Evolutionary conservation across 1,140 invertebrate genomes (phyloP).

Genomic region (Drosophila chauvacae): DNA sequence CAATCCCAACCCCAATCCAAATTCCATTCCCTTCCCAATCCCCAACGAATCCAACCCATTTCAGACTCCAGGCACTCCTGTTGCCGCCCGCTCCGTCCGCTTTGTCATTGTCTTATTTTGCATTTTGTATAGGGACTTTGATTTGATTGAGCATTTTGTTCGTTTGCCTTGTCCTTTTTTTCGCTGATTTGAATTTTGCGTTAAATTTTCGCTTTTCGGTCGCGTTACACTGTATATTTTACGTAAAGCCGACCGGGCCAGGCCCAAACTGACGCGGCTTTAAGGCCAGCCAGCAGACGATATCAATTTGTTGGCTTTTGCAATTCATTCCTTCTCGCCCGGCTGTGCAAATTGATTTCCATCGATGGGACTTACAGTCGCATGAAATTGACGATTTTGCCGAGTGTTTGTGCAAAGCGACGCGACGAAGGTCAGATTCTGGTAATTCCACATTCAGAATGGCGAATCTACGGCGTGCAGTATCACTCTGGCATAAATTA

Average conservation of each 20-base stretch:
- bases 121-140: conserved; percentile 63
- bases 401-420: conserved; percentile 33
- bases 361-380: conserved; percentile 55
- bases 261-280: conserved; percentile 12
- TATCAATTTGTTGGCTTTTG: conserved; percentile 61
- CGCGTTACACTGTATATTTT: conserved; percentile 37
- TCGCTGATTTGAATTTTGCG: conserved; percentile 66
- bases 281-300: conserved; percentile 50
- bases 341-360: conserved; percentile 71
- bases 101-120: conserved; percentile 74
- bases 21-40: not conserved
- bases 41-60: conserved; percentile 11
- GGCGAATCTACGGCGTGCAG: not conserved
- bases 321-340: conserved; percentile 13
- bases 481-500: conserved; percentile 17
- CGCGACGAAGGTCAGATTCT: conserved; percentile 23
- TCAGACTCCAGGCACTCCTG: conserved; percentile 13
- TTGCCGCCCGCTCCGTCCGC: conserved; percentile 15
- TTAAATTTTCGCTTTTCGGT: conserved; percentile 18
- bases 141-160: conserved; percentile 79
- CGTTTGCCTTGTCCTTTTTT: conserved; percentile 39
- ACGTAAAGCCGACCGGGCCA: conserved; percentile 4
- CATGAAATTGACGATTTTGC: conserved; percentile 63
- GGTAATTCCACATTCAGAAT: conserved; percentile 11
- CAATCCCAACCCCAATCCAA: not conserved